Base-by-base conservation (phyloP, 2,888 invertebrate species). In the Ichneumon xanthorius region DNA sequence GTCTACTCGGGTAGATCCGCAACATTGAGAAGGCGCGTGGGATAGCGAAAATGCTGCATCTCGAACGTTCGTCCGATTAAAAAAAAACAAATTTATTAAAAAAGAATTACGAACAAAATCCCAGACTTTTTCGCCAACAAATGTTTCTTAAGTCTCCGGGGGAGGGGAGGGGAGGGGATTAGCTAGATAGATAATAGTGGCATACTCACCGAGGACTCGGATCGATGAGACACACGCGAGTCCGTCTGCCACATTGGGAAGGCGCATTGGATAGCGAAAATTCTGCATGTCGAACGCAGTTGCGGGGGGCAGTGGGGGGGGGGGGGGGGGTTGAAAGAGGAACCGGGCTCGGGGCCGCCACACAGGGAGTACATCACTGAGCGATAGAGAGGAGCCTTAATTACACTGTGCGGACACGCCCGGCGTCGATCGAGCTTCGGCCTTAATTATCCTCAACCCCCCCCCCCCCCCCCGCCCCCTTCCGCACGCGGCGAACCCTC, bases 381-480 rank as follows among this genome's bases (percentile, higher is more conserved):
- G 65, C 53, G 70, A 63, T 70, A 22, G 53, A 76, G 71, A 78
- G 33, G 65, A 65, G 78, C 73, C 72, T 81, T 85, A 78, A 85
- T 85, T 78, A 85, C 73, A 63, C 77, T 65, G 26, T 22, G 61
- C 50, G 73, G 63, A 81, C 61, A 82, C 37, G 45, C 40, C 53
- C 67, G 48, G 65, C 50, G 48, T 82, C 79, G 79, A 79, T 85
- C 33, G 53, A 53, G 58, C 48, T 70, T 76, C 71, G 85, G 82
- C 79, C 76, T 85, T 76, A 85, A 85, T 85, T 85, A 72, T 82
- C 79, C 45, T 67, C 45, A 53, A 48, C 53, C 53, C 19, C 58
- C 9, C 73, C 45, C 14, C 11, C 58, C 6, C 58, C 9, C 73
- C 45, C 14, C 11, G 45, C 6, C 0, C 45, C 14, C 45, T 14